Conservation (phyloP, 1,140 invertebrate genomes). For the Antheraea mylitta region DNA sequence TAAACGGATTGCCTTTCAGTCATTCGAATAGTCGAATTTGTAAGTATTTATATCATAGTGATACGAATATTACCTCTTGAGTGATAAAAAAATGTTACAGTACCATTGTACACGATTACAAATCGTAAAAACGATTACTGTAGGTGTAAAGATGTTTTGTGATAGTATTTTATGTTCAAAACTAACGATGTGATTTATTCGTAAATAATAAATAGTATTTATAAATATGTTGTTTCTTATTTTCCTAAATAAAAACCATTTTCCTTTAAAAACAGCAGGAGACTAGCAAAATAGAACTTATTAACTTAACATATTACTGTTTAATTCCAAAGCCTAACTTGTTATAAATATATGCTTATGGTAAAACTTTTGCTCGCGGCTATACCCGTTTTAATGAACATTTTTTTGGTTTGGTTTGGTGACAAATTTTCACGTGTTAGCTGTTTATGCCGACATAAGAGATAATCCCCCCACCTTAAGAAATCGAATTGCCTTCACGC, state of each 20-base stretch:
- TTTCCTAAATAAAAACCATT: neutral
- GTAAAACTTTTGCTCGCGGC: no score
- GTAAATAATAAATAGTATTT: constrained; percentile 36
- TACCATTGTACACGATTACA: constrained; percentile 58
- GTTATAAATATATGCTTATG: no score
- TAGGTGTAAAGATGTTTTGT: constrained; percentile 39
- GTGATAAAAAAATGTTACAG: constrained; percentile 27
- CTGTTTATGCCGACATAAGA: no score
- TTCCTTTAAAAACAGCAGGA: neutral
- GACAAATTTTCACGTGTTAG: no score
- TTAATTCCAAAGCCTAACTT: no score
- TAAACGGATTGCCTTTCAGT: neutral
- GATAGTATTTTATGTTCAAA: constrained; percentile 45
- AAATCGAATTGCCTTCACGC: no score
- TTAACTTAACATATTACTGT: no score
- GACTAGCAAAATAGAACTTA: no score
- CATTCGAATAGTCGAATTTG: constrained; percentile 12
- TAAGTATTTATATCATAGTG: constrained; percentile 10
- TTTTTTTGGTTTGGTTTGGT: no score
- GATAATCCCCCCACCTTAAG: no score
- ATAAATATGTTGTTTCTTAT: constrained; percentile 3
- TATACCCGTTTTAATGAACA: no score
- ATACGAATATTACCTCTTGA: constrained; percentile 27
- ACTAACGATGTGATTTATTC: constrained; percentile 49
- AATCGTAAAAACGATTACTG: constrained; percentile 66